These are phyloP conservation scores for Geopemphigus sp. DNA, from an alignment of 1,140 invertebrate species.

Conservation along the genomic window DNA sequence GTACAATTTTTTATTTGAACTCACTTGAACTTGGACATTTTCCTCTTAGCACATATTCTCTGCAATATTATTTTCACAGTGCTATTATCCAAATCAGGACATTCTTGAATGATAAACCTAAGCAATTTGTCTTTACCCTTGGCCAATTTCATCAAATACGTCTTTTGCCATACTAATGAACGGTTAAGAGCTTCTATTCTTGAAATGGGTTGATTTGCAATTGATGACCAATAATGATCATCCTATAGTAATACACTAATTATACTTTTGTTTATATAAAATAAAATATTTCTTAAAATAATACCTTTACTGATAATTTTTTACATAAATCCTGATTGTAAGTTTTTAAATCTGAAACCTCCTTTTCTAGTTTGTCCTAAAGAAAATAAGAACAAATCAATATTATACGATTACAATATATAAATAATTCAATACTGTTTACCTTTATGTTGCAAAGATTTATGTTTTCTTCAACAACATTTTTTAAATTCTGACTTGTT, in stretches of 20 bases:
- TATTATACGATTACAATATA: background rate
- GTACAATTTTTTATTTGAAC: background rate
- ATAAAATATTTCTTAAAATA: background rate
- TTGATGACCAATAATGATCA: background rate
- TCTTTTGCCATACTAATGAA: slow-evolving; percentile 45
- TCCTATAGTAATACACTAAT: background rate
- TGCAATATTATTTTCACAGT: slow-evolving; percentile 27
- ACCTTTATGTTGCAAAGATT: slow-evolving; percentile 32
- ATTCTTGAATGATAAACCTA: slow-evolving; percentile 23
- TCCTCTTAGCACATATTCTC: slow-evolving; percentile 29
- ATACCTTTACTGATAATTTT: slow-evolving; percentile 29
- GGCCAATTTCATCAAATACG: slow-evolving; percentile 32
- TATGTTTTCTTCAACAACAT: slow-evolving; percentile 7
- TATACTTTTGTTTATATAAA: background rate
- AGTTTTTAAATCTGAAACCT: slow-evolving; percentile 5
- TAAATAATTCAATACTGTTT: background rate
- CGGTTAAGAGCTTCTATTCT: slow-evolving; percentile 18
- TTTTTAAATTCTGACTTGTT: slow-evolving; percentile 42
- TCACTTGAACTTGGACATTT: slow-evolving; percentile 39
- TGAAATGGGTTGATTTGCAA: background rate
- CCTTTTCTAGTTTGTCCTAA: slow-evolving; percentile 24
- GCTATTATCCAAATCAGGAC: slow-evolving; percentile 32
- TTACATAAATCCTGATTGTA: background rate
- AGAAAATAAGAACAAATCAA: background rate
- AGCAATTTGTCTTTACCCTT: slow-evolving; percentile 36